Evolutionary conservation across 1,140 invertebrate genomes (phyloP).

Genomic region (Zaprionus taronus): DNA sequence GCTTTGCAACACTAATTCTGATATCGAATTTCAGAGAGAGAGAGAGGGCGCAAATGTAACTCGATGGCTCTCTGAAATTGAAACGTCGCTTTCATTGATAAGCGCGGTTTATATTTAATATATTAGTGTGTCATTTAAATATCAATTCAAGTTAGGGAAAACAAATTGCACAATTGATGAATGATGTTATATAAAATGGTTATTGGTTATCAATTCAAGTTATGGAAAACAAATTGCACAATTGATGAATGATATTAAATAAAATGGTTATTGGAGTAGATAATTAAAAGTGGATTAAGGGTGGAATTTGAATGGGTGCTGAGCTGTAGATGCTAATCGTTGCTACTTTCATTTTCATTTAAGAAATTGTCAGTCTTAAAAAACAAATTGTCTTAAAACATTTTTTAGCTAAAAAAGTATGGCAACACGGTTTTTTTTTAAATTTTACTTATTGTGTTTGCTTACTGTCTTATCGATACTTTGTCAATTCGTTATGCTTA

Average conservation of each 20-base stretch:
- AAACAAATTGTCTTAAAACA: no score
- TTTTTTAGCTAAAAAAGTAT: not conserved
- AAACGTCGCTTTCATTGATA: not conserved
- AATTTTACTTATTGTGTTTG: constrained; percentile 1
- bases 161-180: not conserved
- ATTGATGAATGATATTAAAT: not conserved
- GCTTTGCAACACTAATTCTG: constrained; percentile 36
- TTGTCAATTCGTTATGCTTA: not conserved
- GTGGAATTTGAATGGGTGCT: no score
- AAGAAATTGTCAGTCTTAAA: no score
- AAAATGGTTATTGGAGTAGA: not conserved
- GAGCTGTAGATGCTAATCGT: not conserved
- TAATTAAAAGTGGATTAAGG: no score
- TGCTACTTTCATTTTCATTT: not conserved
- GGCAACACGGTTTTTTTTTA: not conserved
- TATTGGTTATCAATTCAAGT: not conserved
- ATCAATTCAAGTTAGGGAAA: not conserved
- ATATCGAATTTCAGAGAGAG: not conserved
- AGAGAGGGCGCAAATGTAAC: not conserved
- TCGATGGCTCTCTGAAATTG: not conserved
- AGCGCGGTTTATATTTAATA: not conserved
- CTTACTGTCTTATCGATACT: not conserved
- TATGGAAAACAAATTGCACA: not conserved
- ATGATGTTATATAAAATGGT: not conserved
- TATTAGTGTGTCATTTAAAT: not conserved